These are phyloP conservation scores for Salticus scenicus DNA, from an alignment of 2,888 invertebrate genomes.

Conservation along the genomic window DNA sequence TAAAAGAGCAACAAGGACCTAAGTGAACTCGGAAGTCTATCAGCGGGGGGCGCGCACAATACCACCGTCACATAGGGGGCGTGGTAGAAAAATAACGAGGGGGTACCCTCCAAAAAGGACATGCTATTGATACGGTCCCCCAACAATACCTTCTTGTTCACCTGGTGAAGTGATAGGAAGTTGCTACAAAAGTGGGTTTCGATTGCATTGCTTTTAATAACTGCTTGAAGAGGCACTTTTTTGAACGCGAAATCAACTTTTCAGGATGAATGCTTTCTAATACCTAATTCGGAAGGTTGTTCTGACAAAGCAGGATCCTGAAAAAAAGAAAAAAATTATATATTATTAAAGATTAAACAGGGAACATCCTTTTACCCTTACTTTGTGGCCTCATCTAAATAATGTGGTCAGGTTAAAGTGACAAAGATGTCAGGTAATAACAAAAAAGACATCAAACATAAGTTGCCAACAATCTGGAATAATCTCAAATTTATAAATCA, in stretches of 20 bases:
- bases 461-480: background rate
- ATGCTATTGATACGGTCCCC: constrained; percentile 28
- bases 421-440: background rate
- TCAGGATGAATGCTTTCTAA: background rate
- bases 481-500: too few species aligned
- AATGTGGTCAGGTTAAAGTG: background rate
- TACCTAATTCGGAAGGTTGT: background rate
- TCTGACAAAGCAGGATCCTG: background rate
- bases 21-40: constrained; percentile 63
- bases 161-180: constrained; percentile 12
- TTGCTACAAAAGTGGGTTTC: constrained; percentile 20
- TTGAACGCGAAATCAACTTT: constrained; percentile 10
- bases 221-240: background rate
- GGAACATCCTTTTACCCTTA: background rate
- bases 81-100: constrained; percentile 32
- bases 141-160: constrained; percentile 28
- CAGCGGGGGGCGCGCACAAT: constrained; percentile 38
- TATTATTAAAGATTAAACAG: background rate
- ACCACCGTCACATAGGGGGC: background rate
- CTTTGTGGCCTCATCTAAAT: background rate
- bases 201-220: constrained; percentile 46
- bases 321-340: background rate
- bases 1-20: constrained; percentile 40
- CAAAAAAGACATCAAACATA: too few species aligned
- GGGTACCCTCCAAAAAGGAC: constrained; percentile 13